These are phyloP conservation scores for Pollimyrus isidori DNA, from an alignment of 2,113 vertebrate genomes.

Conservation along the genomic window DNA sequence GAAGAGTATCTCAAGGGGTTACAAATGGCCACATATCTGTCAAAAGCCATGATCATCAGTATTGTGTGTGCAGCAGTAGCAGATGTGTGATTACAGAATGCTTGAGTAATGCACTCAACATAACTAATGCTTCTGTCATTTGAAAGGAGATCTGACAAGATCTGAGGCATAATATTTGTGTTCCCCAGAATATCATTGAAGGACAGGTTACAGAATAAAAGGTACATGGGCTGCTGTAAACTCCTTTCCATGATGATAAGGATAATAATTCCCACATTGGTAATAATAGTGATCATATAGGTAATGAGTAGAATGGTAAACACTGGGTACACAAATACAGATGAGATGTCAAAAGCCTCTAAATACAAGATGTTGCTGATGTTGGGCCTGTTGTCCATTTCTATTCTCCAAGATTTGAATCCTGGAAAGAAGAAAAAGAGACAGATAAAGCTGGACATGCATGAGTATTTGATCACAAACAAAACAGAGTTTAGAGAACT, in stretches of 20 bases:
- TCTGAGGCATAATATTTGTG: too few species aligned
- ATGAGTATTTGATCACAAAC: neutral
- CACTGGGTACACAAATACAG: conserved; percentile 30
- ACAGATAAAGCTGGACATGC: neutral
- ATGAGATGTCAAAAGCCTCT: conserved; percentile 43
- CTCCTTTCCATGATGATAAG: conserved; percentile 30
- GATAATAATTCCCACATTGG: conserved; percentile 34
- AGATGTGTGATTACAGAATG: too few species aligned
- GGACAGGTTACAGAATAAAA: conserved; percentile 49
- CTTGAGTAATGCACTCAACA: too few species aligned
- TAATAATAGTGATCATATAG: conserved; percentile 39
- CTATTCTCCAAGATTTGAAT: neutral
- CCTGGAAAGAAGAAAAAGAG: neutral
- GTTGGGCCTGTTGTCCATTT: conserved; percentile 41
- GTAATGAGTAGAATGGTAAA: conserved; percentile 40
- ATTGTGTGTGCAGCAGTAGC: too few species aligned
- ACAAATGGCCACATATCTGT: too few species aligned
- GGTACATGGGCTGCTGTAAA: conserved; percentile 51
- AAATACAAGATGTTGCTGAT: conserved; percentile 36
- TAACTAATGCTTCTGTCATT: too few species aligned
- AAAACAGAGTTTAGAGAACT: neutral
- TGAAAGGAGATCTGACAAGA: too few species aligned
- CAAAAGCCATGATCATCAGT: too few species aligned
- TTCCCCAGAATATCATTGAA: too few species aligned
- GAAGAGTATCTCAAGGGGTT: too few species aligned